Conservation (phyloP, 2,797 vertebrate species). For the Rhadinocentrus ornatus region DNA sequence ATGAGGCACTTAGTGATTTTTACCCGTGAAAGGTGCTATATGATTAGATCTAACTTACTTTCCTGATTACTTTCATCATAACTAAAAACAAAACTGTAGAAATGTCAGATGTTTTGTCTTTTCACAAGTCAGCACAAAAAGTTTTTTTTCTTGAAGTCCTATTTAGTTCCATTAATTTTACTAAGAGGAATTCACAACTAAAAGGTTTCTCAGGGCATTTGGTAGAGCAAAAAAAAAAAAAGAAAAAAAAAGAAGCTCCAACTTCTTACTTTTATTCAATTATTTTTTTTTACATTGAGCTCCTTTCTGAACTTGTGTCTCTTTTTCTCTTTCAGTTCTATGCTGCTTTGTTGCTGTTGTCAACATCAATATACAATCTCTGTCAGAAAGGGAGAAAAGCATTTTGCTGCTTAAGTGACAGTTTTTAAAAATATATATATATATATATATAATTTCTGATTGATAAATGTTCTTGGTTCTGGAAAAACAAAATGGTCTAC, state of each 20-base stretch:
- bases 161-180: background rate
- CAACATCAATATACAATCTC: background rate
- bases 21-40: too few species aligned
- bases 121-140: background rate
- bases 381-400: background rate
- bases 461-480: too few species aligned
- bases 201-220: background rate
- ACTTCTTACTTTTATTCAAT: too few species aligned
- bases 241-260: too few species aligned
- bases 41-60: too few species aligned
- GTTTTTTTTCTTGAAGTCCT: background rate
- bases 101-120: too few species aligned
- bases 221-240: background rate
- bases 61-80: too few species aligned
- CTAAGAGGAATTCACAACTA: background rate
- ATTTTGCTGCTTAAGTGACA: background rate
- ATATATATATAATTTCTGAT: too few species aligned
- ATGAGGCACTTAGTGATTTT: too few species aligned
- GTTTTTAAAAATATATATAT: too few species aligned
- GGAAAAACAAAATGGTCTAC: background rate
- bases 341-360: background rate
- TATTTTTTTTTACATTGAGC: background rate
- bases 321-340: background rate
- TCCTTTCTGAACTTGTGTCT: too few species aligned
- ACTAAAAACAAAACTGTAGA: too few species aligned